Evolutionary conservation across 2,888 invertebrate species (phyloP).

Genomic region (Apeira syringaria): DNA sequence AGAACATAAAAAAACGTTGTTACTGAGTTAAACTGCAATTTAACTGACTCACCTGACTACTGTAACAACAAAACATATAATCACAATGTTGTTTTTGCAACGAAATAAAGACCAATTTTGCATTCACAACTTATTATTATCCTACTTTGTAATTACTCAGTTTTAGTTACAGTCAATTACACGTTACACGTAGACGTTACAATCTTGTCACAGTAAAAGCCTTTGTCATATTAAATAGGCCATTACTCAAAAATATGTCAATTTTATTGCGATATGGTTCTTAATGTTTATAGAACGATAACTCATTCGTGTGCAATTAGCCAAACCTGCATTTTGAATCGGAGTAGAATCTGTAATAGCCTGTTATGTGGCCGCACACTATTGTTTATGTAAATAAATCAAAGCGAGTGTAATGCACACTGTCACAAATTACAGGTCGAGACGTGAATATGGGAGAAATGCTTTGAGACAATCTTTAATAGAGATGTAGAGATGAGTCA

Average conservation of each 20-base stretch:
- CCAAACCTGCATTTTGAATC: slow-evolving; percentile 39
- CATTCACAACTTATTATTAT: slow-evolving; percentile 21
- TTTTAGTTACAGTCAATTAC: slow-evolving; percentile 16
- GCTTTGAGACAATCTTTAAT: slow-evolving; percentile 71
- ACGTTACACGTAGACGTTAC: background rate
- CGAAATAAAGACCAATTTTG: slow-evolving; percentile 21
- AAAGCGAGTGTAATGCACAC: slow-evolving; percentile 51
- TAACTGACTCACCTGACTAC: slow-evolving; percentile 12
- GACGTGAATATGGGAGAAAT: slow-evolving; percentile 62
- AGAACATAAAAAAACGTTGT: no score
- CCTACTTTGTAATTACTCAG: slow-evolving; percentile 26
- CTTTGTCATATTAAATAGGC: background rate
- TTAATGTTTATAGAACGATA: slow-evolving; percentile 25
- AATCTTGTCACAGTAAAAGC: slow-evolving; percentile 2
- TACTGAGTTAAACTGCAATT: background rate
- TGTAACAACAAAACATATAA: slow-evolving; percentile 16
- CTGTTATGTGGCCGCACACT: slow-evolving; percentile 41
- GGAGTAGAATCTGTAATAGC: slow-evolving; percentile 59
- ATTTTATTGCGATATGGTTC: slow-evolving; percentile 9
- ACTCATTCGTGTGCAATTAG: slow-evolving; percentile 44
- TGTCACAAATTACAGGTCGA: slow-evolving; percentile 72
- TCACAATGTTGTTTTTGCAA: slow-evolving; percentile 21
- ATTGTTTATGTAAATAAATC: slow-evolving; percentile 78
- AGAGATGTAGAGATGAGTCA: slow-evolving; percentile 29
- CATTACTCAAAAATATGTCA: background rate